A percentile compares a stretch with the other conserved stretches of the same genome.
Evolutionary conservation across 2,888 invertebrate species (phyloP).

Genomic region (Caenorhabditis doughertyi): DNA sequence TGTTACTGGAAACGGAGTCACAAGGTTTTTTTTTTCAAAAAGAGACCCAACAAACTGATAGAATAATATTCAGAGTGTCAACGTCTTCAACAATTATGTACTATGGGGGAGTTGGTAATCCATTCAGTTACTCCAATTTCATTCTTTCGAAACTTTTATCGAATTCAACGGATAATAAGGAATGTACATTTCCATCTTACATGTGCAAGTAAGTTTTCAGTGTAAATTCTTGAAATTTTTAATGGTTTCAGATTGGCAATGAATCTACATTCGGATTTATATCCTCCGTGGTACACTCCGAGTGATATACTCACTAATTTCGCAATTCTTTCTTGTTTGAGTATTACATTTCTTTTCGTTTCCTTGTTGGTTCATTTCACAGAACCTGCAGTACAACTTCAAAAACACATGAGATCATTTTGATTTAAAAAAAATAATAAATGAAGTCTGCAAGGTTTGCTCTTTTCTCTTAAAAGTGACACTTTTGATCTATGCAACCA

Average conservation of each 20-base stretch:
- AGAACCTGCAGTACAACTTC: constrained; percentile 53
- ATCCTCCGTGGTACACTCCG: constrained; percentile 50
- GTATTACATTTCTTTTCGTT: constrained; percentile 41
- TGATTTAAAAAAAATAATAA: constrained; percentile 17
- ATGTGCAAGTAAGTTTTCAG: constrained; percentile 49
- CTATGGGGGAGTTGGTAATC: constrained; percentile 38
- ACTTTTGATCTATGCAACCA: constrained; percentile 18
- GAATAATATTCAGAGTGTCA: constrained; percentile 10
- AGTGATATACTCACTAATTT: constrained; percentile 37
- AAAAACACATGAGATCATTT: constrained; percentile 50
- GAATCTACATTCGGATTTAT: constrained; percentile 56
- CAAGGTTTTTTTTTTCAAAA: constrained; percentile 18
- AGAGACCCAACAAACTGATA: not conserved
- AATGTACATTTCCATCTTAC: constrained; percentile 37
- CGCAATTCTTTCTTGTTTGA: constrained; percentile 32
- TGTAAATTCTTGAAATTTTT: not conserved
- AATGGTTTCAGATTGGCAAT: constrained; percentile 38
- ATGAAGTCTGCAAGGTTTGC: constrained; percentile 19
- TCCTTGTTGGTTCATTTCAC: constrained; percentile 53
- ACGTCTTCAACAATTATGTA: constrained; percentile 20
- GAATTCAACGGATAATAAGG: constrained; percentile 23
- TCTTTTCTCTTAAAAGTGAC: constrained; percentile 20
- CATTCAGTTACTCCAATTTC: constrained; percentile 59
- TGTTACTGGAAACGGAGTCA: constrained; percentile 43
- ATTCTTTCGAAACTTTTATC: constrained; percentile 34